Evolutionary conservation across 1,140 invertebrate species (phyloP), one percentile per base, ranked within the genome.

Genomic region (Arion vulgaris): DNA sequence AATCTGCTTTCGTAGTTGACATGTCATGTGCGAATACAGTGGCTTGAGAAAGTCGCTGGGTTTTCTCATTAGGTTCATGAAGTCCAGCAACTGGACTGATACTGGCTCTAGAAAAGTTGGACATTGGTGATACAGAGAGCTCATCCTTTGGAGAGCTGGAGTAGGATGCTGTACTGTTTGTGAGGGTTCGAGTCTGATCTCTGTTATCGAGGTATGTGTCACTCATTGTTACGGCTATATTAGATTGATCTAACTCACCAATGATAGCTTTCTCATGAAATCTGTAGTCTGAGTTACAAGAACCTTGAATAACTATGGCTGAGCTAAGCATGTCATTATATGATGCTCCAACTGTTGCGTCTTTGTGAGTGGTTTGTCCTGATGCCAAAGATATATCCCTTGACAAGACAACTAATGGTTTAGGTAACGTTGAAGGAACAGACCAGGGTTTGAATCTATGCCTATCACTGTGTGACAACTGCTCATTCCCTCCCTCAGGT

Each of bases 401-500:
- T 15, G 53, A 57, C 15, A 15, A 45, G 5, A 15, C 5, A 45
- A 7, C 5, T 45, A 15, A 45, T 15, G 41, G 5, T 45, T 7
- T 15, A 7, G 5, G 41, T 45, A 23, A 71, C 36, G 17, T 15
- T 41, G 9, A 32, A 69, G n/a, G 19, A 19, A 17, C n/a, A 66
- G 38, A 41, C 17, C 9, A 4, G 11, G 69, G 17, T 45, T 34
- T 57, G 23, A 28, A n/a, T 45, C 36, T 36, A n/a, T 7, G 26
- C 51, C 49, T n/a, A 66, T 62, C 82, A 73, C 32, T 32, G 23
- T 23, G 38, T 23, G 80, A 45, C 19, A 84, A 79, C 15, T 82
- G 86, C 80, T 90, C 90, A 82, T 90, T 91, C 0, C 88, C 88
- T 45, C 90, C 90, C 73, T 91, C 90, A 11, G 90, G 90, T 68